Conservation (phyloP, 2,113 vertebrate genomes). For the Megaceryle torquata region DNA sequence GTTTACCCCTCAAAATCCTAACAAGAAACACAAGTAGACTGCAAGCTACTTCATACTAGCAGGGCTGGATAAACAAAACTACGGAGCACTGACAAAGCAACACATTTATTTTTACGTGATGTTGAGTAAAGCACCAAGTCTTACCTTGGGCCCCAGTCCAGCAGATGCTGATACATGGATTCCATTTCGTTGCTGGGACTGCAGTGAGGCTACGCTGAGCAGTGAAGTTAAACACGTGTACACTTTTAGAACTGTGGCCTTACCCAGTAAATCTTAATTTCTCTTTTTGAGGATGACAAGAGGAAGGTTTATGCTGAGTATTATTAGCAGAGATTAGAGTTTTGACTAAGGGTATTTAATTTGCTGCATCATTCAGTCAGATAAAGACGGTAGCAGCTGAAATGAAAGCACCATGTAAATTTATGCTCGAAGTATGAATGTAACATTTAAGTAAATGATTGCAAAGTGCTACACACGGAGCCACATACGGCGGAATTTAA, state of each 20-base stretch:
- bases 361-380: background rate
- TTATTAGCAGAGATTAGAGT: background rate
- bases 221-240: background rate
- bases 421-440: background rate
- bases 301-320: background rate
- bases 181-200: background rate
- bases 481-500: background rate
- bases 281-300: background rate
- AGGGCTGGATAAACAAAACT: background rate
- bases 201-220: background rate
- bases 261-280: background rate
- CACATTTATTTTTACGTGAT: background rate
- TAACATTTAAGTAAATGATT: background rate
- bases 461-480: background rate
- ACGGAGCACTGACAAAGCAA: background rate
- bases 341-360: background rate
- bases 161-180: background rate
- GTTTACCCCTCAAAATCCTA: conserved; percentile 56
- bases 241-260: background rate
- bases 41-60: background rate
- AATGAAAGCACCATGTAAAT: background rate
- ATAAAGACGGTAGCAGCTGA: background rate
- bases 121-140: background rate
- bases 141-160: background rate
- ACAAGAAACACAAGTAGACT: conserved; percentile 10